Base-by-base conservation (phyloP, 2,113 vertebrate species). In the Lycocorax pyrrhopterus region DNA sequence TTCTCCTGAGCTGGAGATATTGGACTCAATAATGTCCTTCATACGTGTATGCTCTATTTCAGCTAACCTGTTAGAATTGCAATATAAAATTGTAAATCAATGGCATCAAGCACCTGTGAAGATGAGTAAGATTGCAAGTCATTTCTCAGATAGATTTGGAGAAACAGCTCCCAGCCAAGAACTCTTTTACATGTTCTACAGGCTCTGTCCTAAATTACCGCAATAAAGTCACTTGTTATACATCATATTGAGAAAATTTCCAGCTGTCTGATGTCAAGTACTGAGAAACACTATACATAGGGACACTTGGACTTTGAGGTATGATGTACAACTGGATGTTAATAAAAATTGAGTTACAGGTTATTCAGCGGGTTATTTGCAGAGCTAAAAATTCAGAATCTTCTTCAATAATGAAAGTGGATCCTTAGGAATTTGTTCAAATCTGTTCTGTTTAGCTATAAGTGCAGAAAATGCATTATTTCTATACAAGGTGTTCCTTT, bases 41-140 rank as follows among this genome's bases (percentile, higher is more conserved):
- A 87, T 96, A 96, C 55, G 9, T 96, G 95, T 96, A 93, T 93
- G 94, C 84, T 97, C 96, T 97, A 95, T 97, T 97, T 97, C 97
- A 97, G 96, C 96, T 96, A 97, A 97, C 97, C 93, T 95, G 96
- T 89, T 97, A 93, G 95, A 97, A 97, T 78, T 96, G 96, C 93
- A 93, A 89, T 96, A 95, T 96, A 95, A 96, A 96, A 96, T 96
- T 97, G 95, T 93, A 95, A 96, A 97, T 97, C 95, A 97, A 84
- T 97, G 94, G 95, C 96, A 96, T 93, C 96, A 96, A 97, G 94
- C 90, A 96, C 96, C 96, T 96, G 94, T 89, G 95, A 96, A 97
- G 92, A 97, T 96, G 92, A 96, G 82, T 73, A 91, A 95, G 96
- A 97, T 94, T 96, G 92, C 94, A 96, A 97, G 93, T 92, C 93